Base-by-base conservation (phyloP, 2,888 invertebrate genomes). In the Bedellia somnulentella region DNA sequence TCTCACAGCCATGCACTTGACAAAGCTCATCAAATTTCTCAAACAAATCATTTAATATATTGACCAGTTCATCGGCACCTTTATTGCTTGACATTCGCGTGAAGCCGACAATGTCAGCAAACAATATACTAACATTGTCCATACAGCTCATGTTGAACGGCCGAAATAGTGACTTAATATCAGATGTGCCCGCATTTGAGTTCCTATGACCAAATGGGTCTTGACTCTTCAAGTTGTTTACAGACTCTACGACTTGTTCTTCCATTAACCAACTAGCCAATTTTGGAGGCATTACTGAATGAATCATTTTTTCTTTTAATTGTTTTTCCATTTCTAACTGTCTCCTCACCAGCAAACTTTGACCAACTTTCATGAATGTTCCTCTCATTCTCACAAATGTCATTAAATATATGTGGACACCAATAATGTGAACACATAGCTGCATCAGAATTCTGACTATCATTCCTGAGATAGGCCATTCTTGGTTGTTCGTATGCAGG, bases 91-190 rank as follows among this genome's bases (percentile, higher is more conserved):
- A 92, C 95, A 97, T 97, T 54, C 86, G 88, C 0, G 97, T 98
- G 60, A 98, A 98, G 21, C 97, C 97, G 13, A 96, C 96, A 49
- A 98, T 97, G 57, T 98, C 97, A 15, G 97, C 97, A 58, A 97
- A 97, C 27, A 98, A 70, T 48, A 98, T 97, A 66, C 93, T 93
- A 25, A 97, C 96, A 56, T 94, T 87, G 42, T 93, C 91, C 93
- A 96, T 94, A 33, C 89, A 87, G 57, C 89, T 90, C 95, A 97
- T 97, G 51, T 96, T 95, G 60, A 97, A 97, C 5, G 95, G 94
- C 23, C 97, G 82, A 62, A 97, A 97, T 29, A 92, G 71, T 1
- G 91, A 87, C 45, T 87, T 84, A 14, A 91, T 83, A 51, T 90
- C 86, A 18, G 82, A 80, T 22, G 70, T 79, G 43, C 76, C 80